phyloP scores from a whole-genome alignment of 2,797 vertebrate genomes.

The Gallinago solitaria region DNA sequence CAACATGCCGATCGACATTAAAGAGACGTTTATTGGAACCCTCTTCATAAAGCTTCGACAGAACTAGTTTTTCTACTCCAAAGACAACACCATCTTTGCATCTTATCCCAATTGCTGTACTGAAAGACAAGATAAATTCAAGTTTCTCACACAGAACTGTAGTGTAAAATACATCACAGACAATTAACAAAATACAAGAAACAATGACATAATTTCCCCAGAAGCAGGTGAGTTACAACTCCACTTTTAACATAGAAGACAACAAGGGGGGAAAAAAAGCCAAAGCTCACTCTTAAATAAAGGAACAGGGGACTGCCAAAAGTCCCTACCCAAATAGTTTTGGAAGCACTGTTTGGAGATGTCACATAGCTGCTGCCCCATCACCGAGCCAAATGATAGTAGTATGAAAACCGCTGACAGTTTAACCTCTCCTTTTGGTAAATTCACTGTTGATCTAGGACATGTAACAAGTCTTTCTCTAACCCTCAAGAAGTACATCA shows the following conservation, averaged over 20 bases:
- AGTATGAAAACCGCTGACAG: fast-evolving
- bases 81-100: constrained; percentile 98
- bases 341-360: background rate
- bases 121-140: constrained; percentile 65
- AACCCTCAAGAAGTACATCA: background rate
- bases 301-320: background rate
- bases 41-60: constrained; percentile 97
- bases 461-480: background rate
- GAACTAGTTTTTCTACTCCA: constrained; percentile 94
- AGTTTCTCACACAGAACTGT: background rate
- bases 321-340: background rate
- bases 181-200: background rate
- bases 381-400: fast-evolving
- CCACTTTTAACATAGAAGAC: background rate
- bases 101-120: constrained; percentile 95
- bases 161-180: fast-evolving
- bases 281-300: background rate
- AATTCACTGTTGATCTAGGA: background rate
- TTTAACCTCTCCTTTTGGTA: background rate
- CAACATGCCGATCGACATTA: constrained; percentile 95
- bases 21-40: constrained; percentile 99
- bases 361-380: fast-evolving
- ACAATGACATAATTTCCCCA: fast-evolving
- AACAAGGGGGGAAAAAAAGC: fast-evolving
- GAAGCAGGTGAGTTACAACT: background rate